Percentiles rank a stretch among this genome's conserved stretches.
Evolutionary conservation across 2,797 vertebrate species (phyloP).

Genomic region (Astyanax mexicanus): DNA sequence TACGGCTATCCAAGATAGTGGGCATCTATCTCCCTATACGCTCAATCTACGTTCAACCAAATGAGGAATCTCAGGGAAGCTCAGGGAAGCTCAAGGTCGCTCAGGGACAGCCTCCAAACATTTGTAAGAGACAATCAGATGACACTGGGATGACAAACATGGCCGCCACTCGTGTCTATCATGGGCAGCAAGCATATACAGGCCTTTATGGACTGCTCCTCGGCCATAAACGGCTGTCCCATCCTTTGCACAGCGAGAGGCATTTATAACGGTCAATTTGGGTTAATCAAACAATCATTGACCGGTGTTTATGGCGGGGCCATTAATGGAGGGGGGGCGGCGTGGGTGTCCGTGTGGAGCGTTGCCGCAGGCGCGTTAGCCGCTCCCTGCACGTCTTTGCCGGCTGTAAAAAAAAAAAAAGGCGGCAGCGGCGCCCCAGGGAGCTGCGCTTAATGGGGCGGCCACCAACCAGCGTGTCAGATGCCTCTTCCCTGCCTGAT

Average conservation of each 20-base stretch:
- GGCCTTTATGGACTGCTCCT: slow-evolving; percentile 56
- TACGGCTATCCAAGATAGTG: no score
- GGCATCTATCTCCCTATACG: no score
- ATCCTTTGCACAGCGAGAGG: slow-evolving; percentile 57
- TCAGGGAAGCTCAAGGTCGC: no score
- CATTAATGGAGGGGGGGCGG: slow-evolving; percentile 59
- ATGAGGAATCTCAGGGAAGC: slow-evolving; percentile 37
- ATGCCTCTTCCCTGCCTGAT: slow-evolving; percentile 59
- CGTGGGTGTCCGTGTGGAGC: slow-evolving; percentile 41
- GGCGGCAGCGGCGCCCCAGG: slow-evolving; percentile 38
- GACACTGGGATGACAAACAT: slow-evolving; percentile 44
- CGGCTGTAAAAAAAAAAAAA: slow-evolving; percentile 60
- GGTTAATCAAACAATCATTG: slow-evolving; percentile 67
- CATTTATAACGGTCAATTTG: slow-evolving; percentile 63
- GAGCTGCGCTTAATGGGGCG: slow-evolving; percentile 46
- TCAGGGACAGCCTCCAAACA: slow-evolving; percentile 41
- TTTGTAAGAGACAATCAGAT: slow-evolving; percentile 49
- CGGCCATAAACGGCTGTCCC: slow-evolving; percentile 53
- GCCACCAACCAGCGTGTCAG: slow-evolving; percentile 48
- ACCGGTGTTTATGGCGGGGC: slow-evolving; percentile 58
- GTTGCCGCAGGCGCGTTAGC: slow-evolving; percentile 21
- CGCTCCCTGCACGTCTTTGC: slow-evolving; percentile 44
- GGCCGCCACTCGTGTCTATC: slow-evolving; percentile 33
- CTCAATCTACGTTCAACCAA: neutral
- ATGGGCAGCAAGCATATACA: slow-evolving; percentile 35